Conservation (phyloP, 1,140 invertebrate genomes). For the Amphibalanus amphitrite region DNA sequence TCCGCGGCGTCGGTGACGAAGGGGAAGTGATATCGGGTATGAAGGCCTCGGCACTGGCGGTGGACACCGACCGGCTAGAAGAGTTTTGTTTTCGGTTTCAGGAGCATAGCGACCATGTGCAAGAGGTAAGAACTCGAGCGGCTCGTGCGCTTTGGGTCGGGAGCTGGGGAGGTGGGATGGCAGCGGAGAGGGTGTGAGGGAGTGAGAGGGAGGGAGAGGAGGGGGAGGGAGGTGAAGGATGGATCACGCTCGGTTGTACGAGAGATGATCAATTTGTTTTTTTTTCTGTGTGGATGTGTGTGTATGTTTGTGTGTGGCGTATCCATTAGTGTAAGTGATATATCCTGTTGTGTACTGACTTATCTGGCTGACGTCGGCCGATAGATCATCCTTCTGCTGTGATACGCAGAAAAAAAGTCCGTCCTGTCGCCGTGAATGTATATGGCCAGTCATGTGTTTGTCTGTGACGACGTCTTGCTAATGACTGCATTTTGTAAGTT, state of each 20-base stretch:
- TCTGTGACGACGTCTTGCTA: no score
- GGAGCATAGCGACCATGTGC: constrained; percentile 78
- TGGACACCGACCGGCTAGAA: constrained; percentile 60
- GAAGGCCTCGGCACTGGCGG: constrained; percentile 54
- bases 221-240: neutral
- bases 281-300: neutral
- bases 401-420: no score
- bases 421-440: no score
- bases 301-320: neutral
- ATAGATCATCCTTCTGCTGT: no score
- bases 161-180: neutral
- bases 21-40: constrained; percentile 57
- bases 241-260: no score
- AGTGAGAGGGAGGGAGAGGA: neutral
- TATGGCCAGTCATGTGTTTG: no score
- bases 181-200: neutral
- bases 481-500: no score
- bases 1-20: constrained; percentile 28
- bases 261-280: neutral
- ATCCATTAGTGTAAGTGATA: neutral
- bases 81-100: constrained; percentile 62
- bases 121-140: constrained; percentile 43
- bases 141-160: neutral
- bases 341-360: neutral
- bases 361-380: neutral